Conservation (phyloP, 2,888 invertebrate species). For the Mayetiola destructor region DNA sequence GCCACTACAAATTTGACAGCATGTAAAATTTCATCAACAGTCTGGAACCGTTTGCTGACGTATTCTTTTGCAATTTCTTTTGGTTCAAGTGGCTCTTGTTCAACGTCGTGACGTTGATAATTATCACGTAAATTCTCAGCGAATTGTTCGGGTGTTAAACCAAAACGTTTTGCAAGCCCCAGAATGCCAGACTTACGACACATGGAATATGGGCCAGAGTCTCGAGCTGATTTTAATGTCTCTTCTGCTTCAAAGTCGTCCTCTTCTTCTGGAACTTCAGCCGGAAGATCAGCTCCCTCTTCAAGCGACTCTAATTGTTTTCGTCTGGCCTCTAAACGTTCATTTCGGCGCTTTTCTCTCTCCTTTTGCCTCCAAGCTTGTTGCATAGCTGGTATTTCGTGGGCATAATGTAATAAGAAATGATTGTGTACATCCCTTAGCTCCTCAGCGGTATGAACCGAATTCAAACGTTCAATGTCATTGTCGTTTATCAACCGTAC, state of each 20-base stretch:
- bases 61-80: slow-evolving; percentile 67
- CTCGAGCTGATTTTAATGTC: slow-evolving; percentile 66
- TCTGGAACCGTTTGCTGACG: slow-evolving; percentile 48
- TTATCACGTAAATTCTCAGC: slow-evolving; percentile 93
- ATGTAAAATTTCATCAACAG: slow-evolving; percentile 68
- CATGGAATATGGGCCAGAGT: slow-evolving; percentile 78
- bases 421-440: slow-evolving; percentile 85
- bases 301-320: slow-evolving; percentile 23
- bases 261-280: slow-evolving; percentile 40
- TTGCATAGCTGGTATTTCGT: slow-evolving; percentile 71
- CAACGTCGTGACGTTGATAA: slow-evolving; percentile 89
- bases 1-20: slow-evolving; percentile 92
- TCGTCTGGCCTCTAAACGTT: slow-evolving; percentile 25
- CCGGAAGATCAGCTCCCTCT: slow-evolving; percentile 25
- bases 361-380: slow-evolving; percentile 53
- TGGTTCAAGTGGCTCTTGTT: slow-evolving; percentile 78
- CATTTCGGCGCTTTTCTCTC: slow-evolving; percentile 46
- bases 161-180: slow-evolving; percentile 79
- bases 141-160: slow-evolving; percentile 84
- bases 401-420: slow-evolving; percentile 82
- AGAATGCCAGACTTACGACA: slow-evolving; percentile 74
- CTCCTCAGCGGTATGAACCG: slow-evolving; percentile 76
- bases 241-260: slow-evolving; percentile 44
- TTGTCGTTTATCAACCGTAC: slow-evolving; percentile 70
- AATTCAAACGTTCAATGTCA: slow-evolving; percentile 64